These are phyloP conservation scores for Orthosia incerta DNA, from an alignment of 2,888 invertebrate species.

Conservation along the genomic window DNA sequence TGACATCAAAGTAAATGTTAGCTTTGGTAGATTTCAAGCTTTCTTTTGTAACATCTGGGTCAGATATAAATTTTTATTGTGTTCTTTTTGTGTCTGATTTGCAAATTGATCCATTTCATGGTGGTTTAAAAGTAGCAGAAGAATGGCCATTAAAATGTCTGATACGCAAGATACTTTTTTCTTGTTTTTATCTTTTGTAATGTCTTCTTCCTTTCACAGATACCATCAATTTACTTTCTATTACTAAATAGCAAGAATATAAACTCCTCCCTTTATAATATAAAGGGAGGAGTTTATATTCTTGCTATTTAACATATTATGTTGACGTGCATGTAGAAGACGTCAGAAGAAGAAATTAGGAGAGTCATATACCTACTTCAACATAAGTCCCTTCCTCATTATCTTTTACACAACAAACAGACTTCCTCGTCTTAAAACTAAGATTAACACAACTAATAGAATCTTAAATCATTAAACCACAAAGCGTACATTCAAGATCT, in stretches of 20 bases:
- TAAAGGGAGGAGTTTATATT: too few relatives aligned
- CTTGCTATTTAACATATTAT: too few relatives aligned
- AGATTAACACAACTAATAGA: constrained; percentile 35
- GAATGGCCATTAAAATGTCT: background rate
- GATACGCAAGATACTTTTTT: background rate
- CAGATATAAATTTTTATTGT: constrained; percentile 21
- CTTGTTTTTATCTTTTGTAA: background rate
- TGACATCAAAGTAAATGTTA: constrained; percentile 44
- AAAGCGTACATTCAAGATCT: constrained; percentile 39
- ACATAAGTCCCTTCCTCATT: background rate
- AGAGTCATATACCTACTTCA: background rate
- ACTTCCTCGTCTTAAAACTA: constrained; percentile 17
- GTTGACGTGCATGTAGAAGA: background rate
- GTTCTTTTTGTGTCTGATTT: constrained; percentile 12
- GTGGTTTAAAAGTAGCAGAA: background rate
- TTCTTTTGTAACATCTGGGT: constrained; percentile 33
- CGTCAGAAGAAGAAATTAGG: background rate
- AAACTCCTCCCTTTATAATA: background rate
- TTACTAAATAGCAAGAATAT: background rate
- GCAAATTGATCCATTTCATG: background rate
- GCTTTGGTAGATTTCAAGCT: constrained; percentile 28
- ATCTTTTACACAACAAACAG: constrained; percentile 1
- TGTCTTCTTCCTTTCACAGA: background rate
- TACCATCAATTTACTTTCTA: too few relatives aligned
- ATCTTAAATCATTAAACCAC: constrained; percentile 37